phyloP scores from a whole-genome alignment of 2,888 invertebrate genomes.

The Arctia plantaginis region DNA sequence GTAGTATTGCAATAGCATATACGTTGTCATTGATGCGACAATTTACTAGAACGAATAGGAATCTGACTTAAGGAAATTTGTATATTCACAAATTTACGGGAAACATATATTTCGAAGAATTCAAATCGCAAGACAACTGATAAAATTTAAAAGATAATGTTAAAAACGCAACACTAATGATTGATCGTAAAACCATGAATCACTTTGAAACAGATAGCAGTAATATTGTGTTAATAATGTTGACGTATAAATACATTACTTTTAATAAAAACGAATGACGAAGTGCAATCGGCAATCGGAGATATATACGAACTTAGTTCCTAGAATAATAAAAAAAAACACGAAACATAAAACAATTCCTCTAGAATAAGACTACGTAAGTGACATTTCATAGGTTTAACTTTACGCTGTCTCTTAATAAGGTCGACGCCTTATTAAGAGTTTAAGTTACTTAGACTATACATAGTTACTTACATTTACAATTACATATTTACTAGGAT shows the following conservation, averaged over 20 bases:
- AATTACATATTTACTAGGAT: too few relatives aligned
- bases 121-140: neutral
- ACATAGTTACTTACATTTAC: too few relatives aligned
- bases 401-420: too few relatives aligned
- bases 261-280: neutral
- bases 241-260: slow-evolving; percentile 25
- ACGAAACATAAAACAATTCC: too few relatives aligned
- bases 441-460: too few relatives aligned
- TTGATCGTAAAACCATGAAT: slow-evolving; percentile 12
- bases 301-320: too few relatives aligned
- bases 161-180: neutral
- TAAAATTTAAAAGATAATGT: neutral
- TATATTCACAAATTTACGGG: neutral
- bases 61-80: neutral
- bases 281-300: too few relatives aligned
- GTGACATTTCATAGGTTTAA: too few relatives aligned
- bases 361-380: too few relatives aligned
- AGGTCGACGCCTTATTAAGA: too few relatives aligned
- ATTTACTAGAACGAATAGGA: neutral
- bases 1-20: neutral
- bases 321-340: too few relatives aligned
- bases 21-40: slow-evolving; percentile 1
- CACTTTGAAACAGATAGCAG: slow-evolving; percentile 14
- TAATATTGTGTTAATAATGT: slow-evolving; percentile 1
- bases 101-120: slow-evolving; percentile 4